Evolutionary conservation across 1,140 invertebrate species (phyloP).

Genomic region (Drosophila navojoa): DNA sequence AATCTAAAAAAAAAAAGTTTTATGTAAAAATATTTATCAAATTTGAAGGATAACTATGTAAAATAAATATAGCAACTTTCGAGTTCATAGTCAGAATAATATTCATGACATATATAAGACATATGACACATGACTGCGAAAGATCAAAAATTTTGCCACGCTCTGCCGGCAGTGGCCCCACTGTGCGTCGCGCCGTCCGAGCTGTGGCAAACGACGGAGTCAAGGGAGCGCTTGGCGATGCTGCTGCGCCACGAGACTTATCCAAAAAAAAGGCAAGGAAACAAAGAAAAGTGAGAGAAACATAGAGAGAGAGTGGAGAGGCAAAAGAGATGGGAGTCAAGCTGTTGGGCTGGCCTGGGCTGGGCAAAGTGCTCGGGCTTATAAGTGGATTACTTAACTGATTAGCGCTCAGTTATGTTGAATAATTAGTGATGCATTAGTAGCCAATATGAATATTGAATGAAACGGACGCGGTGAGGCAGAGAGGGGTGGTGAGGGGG

Average conservation of each 20-base stretch:
- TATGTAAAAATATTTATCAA: no score
- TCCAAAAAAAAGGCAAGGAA: not conserved
- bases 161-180: no score
- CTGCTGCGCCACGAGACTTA: slow-evolving; percentile 25
- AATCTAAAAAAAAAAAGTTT: no score
- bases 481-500: no score
- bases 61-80: no score
- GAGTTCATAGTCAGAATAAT: no score
- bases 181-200: not conserved
- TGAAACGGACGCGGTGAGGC: not conserved
- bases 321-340: not conserved
- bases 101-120: no score
- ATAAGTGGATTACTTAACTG: slow-evolving; percentile 51
- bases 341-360: not conserved
- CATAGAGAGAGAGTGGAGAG: not conserved
- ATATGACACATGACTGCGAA: no score
- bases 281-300: not conserved
- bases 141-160: no score
- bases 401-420: slow-evolving; percentile 47
- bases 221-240: slow-evolving; percentile 31
- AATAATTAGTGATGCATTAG: slow-evolving; percentile 47
- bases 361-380: slow-evolving; percentile 6
- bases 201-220: slow-evolving; percentile 6
- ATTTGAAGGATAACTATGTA: no score
- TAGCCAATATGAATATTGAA: slow-evolving; percentile 33